Base-by-base conservation (phyloP, 2,797 vertebrate genomes). In the Hoplostethus atlanticus region DNA sequence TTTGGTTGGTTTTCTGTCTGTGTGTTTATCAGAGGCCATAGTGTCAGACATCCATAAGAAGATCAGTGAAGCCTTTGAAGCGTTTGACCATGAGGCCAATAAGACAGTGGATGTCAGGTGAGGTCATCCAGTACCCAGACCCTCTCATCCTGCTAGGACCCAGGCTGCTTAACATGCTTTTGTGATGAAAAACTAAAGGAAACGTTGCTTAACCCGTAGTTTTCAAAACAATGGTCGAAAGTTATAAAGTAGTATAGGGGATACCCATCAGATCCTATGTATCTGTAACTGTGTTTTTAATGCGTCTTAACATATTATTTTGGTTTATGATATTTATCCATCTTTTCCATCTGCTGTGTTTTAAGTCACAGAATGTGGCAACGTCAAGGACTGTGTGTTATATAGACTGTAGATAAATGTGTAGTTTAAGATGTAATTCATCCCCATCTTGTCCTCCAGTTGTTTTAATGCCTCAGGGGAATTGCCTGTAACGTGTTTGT, bases 91-190 rank as follows among this genome's bases (percentile, higher is more conserved):
- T 15, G 91, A 96, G 63, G 73, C 68, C 0, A 96, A 95, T 91
- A 94, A 95, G 85, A 97, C 95, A 12, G 97, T 97, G 87, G 96
- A 98, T 86, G 95, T 96, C 84, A 94, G 97, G 98, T 99, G 91
- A 93, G 94, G 21, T 61, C 6, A 12, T 2, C 0, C 13, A 21
- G 48, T 12, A 6, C 25, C 12, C 9, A 54, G 11, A 51, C 7
- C 11, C 1, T 52, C 42, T 47, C 44, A 15, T 21, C 3, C 48
- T 50, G 7, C 7, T 50, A 7, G 48, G 48, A n/a, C n/a, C 48
- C 48, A n/a, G 48, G 6, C 16, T 50, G n/a, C 3, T 17, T 7
- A 50, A n/a, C 6, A 17, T 40, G 46, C 25, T 55, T 10, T 8
- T 54, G 15, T 38, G 8, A 28, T 25, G 13, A 12, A 1, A 28